These are phyloP conservation scores for Acridotheres tristis DNA, from an alignment of 2,797 vertebrate genomes.

Conservation along the genomic window DNA sequence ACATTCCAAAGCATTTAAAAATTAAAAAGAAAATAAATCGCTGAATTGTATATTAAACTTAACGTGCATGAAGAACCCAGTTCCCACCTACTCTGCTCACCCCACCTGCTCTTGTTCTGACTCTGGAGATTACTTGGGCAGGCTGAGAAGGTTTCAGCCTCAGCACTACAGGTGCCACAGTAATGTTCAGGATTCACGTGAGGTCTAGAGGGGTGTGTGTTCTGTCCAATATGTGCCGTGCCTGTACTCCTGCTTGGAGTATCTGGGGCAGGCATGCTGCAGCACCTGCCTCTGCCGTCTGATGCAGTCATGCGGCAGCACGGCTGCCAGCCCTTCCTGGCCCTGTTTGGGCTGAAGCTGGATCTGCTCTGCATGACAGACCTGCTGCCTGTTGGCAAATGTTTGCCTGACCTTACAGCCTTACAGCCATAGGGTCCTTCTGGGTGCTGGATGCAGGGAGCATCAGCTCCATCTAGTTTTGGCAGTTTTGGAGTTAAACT, in stretches of 20 bases:
- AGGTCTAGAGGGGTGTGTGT: not conserved
- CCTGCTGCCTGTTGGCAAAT: not conserved
- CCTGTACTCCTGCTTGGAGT: not conserved
- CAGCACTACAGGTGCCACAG: not conserved
- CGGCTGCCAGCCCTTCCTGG: not conserved
- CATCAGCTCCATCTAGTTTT: not conserved
- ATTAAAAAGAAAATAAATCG: not conserved
- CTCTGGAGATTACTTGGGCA: not conserved
- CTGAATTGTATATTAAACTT: not conserved
- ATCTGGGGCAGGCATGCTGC: fast-evolving
- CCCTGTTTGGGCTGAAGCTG: not conserved
- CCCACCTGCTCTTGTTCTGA: fast-evolving
- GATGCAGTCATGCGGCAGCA: not conserved
- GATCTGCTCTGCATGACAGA: not conserved
- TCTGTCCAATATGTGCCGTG: not conserved
- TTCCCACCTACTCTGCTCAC: not conserved
- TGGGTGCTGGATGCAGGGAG: not conserved
- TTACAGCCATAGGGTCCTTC: not conserved
- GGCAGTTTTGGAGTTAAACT: not conserved
- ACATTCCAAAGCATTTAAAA: not conserved
- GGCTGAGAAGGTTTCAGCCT: not conserved
- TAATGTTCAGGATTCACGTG: not conserved
- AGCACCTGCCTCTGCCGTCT: not conserved
- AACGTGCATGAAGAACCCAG: not conserved
- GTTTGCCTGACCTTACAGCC: not conserved